A percentile compares a stretch with the other conserved stretches of the same genome.
Conservation (phyloP, 2,113 vertebrate species). For the Vicugna pacos region DNA sequence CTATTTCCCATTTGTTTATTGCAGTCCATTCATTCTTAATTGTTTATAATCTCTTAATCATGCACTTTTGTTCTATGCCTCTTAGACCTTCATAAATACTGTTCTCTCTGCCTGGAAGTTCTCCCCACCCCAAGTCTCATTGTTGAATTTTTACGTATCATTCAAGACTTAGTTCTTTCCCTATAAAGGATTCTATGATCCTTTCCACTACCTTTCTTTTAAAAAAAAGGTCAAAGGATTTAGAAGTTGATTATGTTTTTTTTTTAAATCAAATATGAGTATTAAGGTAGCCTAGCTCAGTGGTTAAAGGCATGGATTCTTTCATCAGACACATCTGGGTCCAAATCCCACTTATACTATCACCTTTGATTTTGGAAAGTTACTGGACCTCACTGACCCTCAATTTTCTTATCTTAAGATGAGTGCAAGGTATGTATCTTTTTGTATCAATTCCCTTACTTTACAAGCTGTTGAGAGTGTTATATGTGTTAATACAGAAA, state of each 20-base stretch:
- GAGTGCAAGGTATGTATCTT: not conserved
- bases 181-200: not conserved
- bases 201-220: not conserved
- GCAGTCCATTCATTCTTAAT: not conserved
- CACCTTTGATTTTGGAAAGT: not conserved
- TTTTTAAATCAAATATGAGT: not conserved
- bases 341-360: not conserved
- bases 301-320: not conserved
- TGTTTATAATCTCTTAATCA: not conserved
- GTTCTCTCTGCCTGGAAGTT: not conserved
- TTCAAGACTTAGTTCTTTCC: not conserved
- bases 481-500: not conserved
- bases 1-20: not conserved
- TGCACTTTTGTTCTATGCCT: not conserved
- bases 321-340: not conserved
- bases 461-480: not conserved
- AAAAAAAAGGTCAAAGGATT: not conserved
- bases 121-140: not conserved
- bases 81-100: not conserved
- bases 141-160: not conserved
- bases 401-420: constrained; percentile 24
- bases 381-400: not conserved
- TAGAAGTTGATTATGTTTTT: not conserved
- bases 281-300: not conserved
- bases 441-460: not conserved